These are phyloP conservation scores for Mylabris phalerata DNA, from an alignment of 1,140 invertebrate genomes.

Conservation along the genomic window DNA sequence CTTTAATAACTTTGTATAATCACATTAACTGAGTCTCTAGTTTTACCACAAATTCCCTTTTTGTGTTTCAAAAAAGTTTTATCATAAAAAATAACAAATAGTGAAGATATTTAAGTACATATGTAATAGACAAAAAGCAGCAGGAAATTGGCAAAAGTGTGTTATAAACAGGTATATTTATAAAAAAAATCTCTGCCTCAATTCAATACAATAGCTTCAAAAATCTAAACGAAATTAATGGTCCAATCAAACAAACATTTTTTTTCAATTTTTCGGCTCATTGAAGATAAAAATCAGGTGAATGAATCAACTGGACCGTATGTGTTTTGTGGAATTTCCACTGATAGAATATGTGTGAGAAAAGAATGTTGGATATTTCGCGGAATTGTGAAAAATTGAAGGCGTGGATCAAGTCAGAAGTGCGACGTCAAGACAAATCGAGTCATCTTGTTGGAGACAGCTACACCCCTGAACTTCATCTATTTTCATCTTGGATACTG, in stretches of 20 bases:
- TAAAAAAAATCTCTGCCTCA: too few species aligned
- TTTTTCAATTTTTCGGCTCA: slow-evolving; percentile 6
- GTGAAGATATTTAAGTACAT: too few species aligned
- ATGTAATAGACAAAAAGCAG: too few species aligned
- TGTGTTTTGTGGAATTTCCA: not conserved
- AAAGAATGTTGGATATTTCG: not conserved
- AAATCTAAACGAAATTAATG: slow-evolving; percentile 5
- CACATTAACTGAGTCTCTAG: too few species aligned
- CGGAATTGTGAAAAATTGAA: slow-evolving; percentile 16
- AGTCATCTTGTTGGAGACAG: slow-evolving; percentile 16
- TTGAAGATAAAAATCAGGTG: slow-evolving; percentile 12
- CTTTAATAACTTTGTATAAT: too few species aligned
- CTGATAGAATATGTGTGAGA: not conserved
- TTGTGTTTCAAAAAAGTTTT: too few species aligned
- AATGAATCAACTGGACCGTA: not conserved
- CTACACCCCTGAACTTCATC: slow-evolving; percentile 13
- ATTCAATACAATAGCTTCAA: not conserved
- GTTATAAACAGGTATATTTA: too few species aligned
- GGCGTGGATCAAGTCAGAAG: slow-evolving; percentile 12
- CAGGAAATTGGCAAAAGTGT: too few species aligned
- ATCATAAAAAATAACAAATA: too few species aligned
- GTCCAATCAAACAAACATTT: not conserved
- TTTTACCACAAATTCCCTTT: too few species aligned
- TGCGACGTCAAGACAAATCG: slow-evolving; percentile 13
- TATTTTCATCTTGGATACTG: slow-evolving; percentile 14